Evolutionary conservation across 2,888 invertebrate genomes (phyloP), one percentile per base, ranked within the genome.

Genomic region (Keiferia lycopersicella): DNA sequence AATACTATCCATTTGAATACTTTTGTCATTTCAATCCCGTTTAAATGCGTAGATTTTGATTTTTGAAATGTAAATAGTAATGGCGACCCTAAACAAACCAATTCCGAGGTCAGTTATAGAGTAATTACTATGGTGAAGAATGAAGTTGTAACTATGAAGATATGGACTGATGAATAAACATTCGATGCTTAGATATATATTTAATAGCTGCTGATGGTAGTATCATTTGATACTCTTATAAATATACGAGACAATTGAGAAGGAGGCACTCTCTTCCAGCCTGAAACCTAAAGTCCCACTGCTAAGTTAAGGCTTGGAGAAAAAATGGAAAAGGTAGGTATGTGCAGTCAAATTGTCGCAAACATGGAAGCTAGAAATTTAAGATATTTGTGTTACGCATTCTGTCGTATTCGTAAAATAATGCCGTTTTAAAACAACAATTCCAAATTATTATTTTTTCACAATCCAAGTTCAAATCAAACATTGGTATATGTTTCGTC

Each of bases 91-190:
- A 73, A 75, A 73, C 72, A 64, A 66, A 66, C 69, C 68, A 70
- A 73, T 73, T 72, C 68, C 64, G 57, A 63, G 67, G 69, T 60
- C 68, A 69, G 69, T 68, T 68, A 72, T 67, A 59, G 61, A 71
- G 67, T 65, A 70, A 65, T 72, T 67, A 66, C 65, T n/a, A 69
- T 68, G 65, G 68, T 73, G 67, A 65, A 66, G 75, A 78, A 83
- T 83, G 73, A 80, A 83, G 82, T 76, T 75, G 72, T 84, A 76
- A 81, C 69, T 22, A 69, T 68, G 71, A 71, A 72, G 67, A 62
- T 66, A 74, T 76, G 67, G 73, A 71, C 71, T 69, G 71, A 81
- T 81, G 81, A 82, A 82, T 82, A 82, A 77, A 81, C 74, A 81
- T 79, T 75, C 71, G 53, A 73, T 75, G 73, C 74, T 77, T 73